These are phyloP conservation scores for Cephus sareptanus DNA, from an alignment of 2,888 invertebrate species.

Conservation along the genomic window DNA sequence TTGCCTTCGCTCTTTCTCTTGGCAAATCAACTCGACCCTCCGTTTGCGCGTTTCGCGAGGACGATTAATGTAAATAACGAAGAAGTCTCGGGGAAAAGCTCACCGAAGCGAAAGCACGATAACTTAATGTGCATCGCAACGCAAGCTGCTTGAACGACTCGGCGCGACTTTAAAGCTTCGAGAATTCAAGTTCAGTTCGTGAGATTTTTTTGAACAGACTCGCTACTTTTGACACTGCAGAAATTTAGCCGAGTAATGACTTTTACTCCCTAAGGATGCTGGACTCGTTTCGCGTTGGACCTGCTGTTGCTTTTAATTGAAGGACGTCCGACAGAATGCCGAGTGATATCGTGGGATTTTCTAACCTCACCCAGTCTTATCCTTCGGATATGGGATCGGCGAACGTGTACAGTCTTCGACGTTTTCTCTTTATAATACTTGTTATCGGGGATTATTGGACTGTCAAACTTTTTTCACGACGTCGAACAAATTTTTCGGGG, in stretches of 20 bases:
- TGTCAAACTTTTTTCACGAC: background rate
- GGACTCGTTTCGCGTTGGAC: background rate
- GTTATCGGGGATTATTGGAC: background rate
- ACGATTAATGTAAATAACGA: background rate
- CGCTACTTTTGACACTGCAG: background rate
- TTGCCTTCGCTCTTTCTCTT: background rate
- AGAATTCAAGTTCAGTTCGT: background rate
- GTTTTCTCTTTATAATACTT: background rate
- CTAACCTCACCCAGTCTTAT: too few relatives aligned
- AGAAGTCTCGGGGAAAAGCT: background rate
- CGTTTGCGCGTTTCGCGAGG: background rate
- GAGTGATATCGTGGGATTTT: too few relatives aligned
- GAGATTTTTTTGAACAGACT: background rate
- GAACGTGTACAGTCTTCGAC: background rate
- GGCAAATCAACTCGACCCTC: background rate
- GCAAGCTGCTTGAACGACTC: background rate
- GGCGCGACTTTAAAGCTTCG: background rate
- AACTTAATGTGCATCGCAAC: background rate
- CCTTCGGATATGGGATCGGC: too few relatives aligned
- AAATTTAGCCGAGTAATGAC: background rate
- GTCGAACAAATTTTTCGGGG: background rate
- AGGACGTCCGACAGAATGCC: too few relatives aligned
- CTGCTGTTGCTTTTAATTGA: too few relatives aligned
- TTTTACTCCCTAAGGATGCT: background rate
- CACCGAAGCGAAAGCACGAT: background rate